Base-by-base conservation (phyloP, 2,797 vertebrate species). In the Trachops cirrhosus region DNA sequence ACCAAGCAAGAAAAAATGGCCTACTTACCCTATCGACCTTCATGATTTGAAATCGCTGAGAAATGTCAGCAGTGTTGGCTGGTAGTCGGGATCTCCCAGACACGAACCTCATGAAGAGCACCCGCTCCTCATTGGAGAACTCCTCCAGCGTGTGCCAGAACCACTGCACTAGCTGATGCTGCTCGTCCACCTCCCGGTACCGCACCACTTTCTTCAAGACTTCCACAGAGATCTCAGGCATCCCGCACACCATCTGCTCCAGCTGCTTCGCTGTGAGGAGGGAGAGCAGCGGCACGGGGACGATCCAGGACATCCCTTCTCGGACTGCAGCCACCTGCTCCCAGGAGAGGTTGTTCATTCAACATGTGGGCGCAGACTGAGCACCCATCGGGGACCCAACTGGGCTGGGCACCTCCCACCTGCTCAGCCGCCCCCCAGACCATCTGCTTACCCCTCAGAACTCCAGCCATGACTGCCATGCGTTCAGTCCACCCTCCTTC, bases 11-110 rank as follows among this genome's bases (percentile, higher is more conserved):
- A 10, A 37, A 37, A 83, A 79, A 0, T 3, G 3, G 67, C 24
- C 26, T 34, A 74, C 99, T 99, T 97, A 99, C 99, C 98, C 99
- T 97, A 98, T 99, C 99, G 96, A 99, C 99, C 98, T 99, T 99
- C 99, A 99, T 99, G 96, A 99, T 99, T 95, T 99, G 99, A 97
- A 99, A 99, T 89, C 99, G 98, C 98, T 99, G 99, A 79, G 99
- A 99, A 89, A 99, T 99, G 94, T 99, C 99, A 3, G 99, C 99
- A 14, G 98, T 99, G 98, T 99, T 99, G 73, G 99, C 99, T 1
- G 99, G 99, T 54, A 99, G 59, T 34, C 99, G 98, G 79, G 99
- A 99, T 89, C 99, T 98, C 89, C 99, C 99, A 0, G 99, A 99
- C 97, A 99, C 99, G 83, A 99, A 99, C 90, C 99, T 98, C 99